Percentiles rank a stretch among this genome's conserved stretches.
Evolutionary conservation across 1,140 invertebrate genomes (phyloP).

Genomic region (Phocides pigmalion): DNA sequence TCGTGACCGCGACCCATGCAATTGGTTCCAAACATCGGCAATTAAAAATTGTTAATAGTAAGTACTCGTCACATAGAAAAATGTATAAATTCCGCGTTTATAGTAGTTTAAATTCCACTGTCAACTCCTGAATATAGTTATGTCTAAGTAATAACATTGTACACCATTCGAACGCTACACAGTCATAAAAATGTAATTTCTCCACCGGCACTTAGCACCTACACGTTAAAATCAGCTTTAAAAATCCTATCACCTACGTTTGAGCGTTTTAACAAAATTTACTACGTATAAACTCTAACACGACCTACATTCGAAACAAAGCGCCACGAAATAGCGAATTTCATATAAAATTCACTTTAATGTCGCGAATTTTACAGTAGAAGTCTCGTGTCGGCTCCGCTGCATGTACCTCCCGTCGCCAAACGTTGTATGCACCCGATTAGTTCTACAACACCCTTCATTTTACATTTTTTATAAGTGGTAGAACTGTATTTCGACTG

Average conservation of each 20-base stretch:
- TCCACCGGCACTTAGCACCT: background rate
- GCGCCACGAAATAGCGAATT: conserved; percentile 24
- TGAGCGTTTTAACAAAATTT: conserved; percentile 13
- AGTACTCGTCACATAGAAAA: too few relatives aligned
- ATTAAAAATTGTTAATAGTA: too few relatives aligned
- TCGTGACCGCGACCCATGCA: too few relatives aligned
- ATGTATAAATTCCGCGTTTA: too few relatives aligned
- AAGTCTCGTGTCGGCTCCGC: background rate
- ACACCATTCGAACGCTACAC: background rate
- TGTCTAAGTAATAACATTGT: too few relatives aligned
- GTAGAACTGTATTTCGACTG: too few relatives aligned
- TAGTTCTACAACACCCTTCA: too few relatives aligned
- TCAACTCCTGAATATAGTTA: too few relatives aligned
- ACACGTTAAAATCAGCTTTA: background rate
- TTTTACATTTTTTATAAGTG: too few relatives aligned
- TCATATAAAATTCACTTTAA: conserved; percentile 29
- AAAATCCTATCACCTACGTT: conserved; percentile 5
- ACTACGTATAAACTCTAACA: conserved; percentile 8
- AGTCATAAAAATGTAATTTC: background rate
- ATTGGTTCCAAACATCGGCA: too few relatives aligned
- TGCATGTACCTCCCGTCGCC: background rate
- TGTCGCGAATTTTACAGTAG: conserved; percentile 17
- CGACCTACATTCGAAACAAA: conserved; percentile 29
- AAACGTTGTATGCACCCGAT: background rate
- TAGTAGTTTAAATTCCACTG: too few relatives aligned